Evolutionary conservation across 2,113 vertebrate species (phyloP), one percentile per base, ranked within the genome.

Genomic region (Phaethornis superciliosus): DNA sequence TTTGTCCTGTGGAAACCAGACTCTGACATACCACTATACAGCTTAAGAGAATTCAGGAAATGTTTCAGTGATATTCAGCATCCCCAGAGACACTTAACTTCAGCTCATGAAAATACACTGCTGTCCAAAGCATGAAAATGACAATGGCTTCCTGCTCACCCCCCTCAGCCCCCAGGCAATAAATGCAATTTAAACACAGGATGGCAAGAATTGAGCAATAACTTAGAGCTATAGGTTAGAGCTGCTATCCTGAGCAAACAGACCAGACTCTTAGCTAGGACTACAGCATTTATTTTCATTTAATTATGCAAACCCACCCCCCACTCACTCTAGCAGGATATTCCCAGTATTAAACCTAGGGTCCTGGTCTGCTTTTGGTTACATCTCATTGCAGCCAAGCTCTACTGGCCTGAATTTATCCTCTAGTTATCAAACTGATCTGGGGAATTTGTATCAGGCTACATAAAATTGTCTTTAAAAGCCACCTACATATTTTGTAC

Each of bases 41-140:
- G 94, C 77, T 95, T 95, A 94, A 89, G 95, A 92, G 96, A 96
- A 94, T 88, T 97, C 97, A 97, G 98, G 98, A 98, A 98, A 98
- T 97, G 92, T 98, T 97, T 98, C 93, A 96, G 92, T 95, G 96
- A 94, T 97, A 97, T 94, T 92, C 95, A 77, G 94, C 90, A 94
- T 97, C 98, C 97, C 97, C 64, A 86, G 97, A 97, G 98, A 98
- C 94, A 75, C 82, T 96, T 96, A 90, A 97, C 84, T 96, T 90
- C 95, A 97, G 95, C 95, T 97, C 96, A 96, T 96, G 96, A 97
- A 98, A 98, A 98, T 94, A 96, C 93, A 82, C 93, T 91, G 95
- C 93, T 88, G 93, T 97, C 95, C 88, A 62, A 93, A 87, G 91
- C 96, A 96, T 96, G 94, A 96, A 97, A 97, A 97, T 97, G 97